Conservation (phyloP, 2,888 invertebrate species). For the Idaea aversata region DNA sequence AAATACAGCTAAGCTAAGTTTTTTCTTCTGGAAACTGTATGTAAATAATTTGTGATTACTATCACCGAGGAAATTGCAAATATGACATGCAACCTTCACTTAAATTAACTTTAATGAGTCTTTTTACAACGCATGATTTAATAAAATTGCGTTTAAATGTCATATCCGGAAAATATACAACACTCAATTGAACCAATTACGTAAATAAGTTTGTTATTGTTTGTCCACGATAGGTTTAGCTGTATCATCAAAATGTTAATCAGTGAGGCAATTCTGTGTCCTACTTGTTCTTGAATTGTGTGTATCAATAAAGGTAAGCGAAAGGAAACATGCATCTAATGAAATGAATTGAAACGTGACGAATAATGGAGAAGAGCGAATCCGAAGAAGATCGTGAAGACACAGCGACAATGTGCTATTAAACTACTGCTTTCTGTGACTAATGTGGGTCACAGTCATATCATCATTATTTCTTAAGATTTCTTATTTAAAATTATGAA, state of each 20-base stretch:
- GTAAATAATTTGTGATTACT: background rate
- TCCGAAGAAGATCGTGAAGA: constrained; percentile 27
- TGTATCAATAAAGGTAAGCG: background rate
- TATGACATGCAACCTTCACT: constrained; percentile 29
- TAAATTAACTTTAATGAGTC: constrained; percentile 12
- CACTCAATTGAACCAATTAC: constrained; percentile 11
- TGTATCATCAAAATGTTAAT: background rate
- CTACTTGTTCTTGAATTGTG: background rate
- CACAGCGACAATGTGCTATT: constrained; percentile 22
- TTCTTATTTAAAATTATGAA: too few species aligned
- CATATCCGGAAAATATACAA: constrained; percentile 17
- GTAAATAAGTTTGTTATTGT: constrained; percentile 11
- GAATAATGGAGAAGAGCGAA: constrained; percentile 12
- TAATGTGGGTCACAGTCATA: too few species aligned
- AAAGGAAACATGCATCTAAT: background rate
- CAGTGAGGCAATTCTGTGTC: background rate
- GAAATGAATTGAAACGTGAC: background rate
- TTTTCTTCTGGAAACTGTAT: background rate
- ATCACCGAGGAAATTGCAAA: constrained; percentile 15
- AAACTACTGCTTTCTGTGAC: too few species aligned
- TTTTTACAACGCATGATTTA: constrained; percentile 13
- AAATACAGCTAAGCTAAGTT: background rate
- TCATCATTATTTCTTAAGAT: too few species aligned
- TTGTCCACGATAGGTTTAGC: background rate
- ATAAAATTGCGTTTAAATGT: constrained; percentile 13